These are phyloP conservation scores for Phaenicophaeus curvirostris DNA, from an alignment of 2,797 vertebrate genomes.

Conservation along the genomic window DNA sequence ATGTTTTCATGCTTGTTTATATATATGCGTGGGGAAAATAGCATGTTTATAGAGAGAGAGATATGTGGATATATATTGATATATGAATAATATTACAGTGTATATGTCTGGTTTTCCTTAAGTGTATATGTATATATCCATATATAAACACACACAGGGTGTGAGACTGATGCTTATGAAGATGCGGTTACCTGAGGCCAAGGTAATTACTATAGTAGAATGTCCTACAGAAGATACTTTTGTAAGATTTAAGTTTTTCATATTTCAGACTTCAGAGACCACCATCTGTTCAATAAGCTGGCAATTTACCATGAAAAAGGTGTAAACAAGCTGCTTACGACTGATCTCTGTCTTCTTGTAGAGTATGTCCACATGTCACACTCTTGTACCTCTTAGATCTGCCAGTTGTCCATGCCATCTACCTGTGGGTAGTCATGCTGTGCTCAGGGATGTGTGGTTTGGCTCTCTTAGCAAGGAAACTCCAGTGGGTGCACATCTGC, in stretches of 20 bases:
- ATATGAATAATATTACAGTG: neutral
- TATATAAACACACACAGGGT: neutral
- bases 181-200: neutral
- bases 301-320: neutral
- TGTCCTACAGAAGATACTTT: neutral
- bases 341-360: neutral
- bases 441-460: fast-evolving
- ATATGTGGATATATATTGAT: neutral
- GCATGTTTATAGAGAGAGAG: neutral
- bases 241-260: neutral
- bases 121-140: neutral
- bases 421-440: fast-evolving
- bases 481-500: neutral
- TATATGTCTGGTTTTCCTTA: neutral
- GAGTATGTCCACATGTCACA: neutral
- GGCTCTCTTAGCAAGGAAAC: neutral
- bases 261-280: neutral
- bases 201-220: neutral
- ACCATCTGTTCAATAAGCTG: neutral
- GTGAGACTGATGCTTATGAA: neutral
- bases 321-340: neutral
- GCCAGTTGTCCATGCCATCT: neutral
- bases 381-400: neutral
- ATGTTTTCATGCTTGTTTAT: neutral
- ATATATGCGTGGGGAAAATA: neutral